Base-by-base conservation (phyloP, 2,113 vertebrate genomes). In the Colistium nudipinnis region DNA sequence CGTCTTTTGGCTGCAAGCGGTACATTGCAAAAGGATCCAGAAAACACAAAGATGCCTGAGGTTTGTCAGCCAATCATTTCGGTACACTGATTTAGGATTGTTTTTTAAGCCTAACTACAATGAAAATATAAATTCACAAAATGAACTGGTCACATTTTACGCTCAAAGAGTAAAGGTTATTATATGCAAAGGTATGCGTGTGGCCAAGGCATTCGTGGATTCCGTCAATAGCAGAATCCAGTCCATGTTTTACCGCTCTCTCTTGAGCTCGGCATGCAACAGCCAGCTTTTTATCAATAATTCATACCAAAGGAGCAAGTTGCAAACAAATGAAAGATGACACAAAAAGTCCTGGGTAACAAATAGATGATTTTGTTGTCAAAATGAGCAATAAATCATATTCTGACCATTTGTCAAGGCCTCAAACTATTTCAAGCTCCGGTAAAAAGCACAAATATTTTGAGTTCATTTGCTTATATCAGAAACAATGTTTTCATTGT, bases 261-360 rank as follows among this genome's bases (percentile, higher is more conserved):
- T 69, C 63, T 66, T n/a, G n/a, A 53, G 17, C 84, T 78, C 86
- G 85, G 86, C 81, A 70, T 84, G 88, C 84, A 92, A 88, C 88
- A 91, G 86, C 86, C 89, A 85, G 89, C 69, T 56, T 78, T 87
- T 83, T 84, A 90, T 91, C 85, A 91, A 91, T 92, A 89, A 92
- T 92, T 91, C 79, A 90, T 59, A 76, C 62, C 35, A 64, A 74
- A 83, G 79, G 82, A 83, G 81, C 67, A 82, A 62, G 74, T 80
- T 82, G 63, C 68, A 81, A 89, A 89, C 74, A 88, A 81, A 85
- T 81, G 76, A 90, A 85, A 84, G 83, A 68, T 77, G 78, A 78
- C 76, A 84, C 70, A 81, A 67, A 63, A 65, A 70, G 76, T 55
- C 73, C 59, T 76, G 76, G 74, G 38, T 74, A 74, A 83, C 54